Base-by-base conservation (phyloP, 2,797 vertebrate species). In the Erethizon dorsatum region DNA sequence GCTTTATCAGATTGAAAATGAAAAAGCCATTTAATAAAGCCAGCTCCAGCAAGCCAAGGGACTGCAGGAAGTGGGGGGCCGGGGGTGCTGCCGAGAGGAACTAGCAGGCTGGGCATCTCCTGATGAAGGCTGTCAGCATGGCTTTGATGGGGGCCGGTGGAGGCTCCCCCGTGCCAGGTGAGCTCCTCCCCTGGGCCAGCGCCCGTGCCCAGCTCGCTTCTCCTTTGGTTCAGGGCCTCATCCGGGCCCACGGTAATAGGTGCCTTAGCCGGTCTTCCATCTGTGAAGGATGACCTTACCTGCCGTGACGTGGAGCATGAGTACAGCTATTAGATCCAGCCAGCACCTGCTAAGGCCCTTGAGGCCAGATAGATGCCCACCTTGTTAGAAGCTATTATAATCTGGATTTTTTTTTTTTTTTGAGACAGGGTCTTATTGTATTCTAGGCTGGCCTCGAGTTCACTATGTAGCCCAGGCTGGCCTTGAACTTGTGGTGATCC, bases 1-100 rank as follows among this genome's bases (percentile, higher is more conserved):
- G 47, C 41, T 95, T 97, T 96, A 88, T 95, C 89, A 85, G 92
- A 86, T 89, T 95, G 83, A 91, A 87, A 87, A 87, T 97, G 94
- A 97, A 94, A 45, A 12, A 63, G 33, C 4, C 57, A 67, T 90
- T 95, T 92, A 89, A 83, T 91, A 75, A 86, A 20, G 63, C 67
- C 78, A 45, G 85, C 65, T 91, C 91, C 88, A 77, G 85, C 82
- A 93, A 95, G 88, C 54, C 50, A 17, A 54, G 87, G 6, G 56
- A 67, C 88, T 61, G 78, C 17, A 18, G 86, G 87, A 89, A 85
- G 63, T 85, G 50, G 91, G 61, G 87, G 10, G 22, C 33, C 4
- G 20, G 71, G 45, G 91, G 65, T 88, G 85, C 54, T 37, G 69
- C 47, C 93, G 94, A 33, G 52, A 57, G 84, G 61, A 75, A 83